phyloP scores from a whole-genome alignment of 1,140 invertebrate genomes.

The Druon quercuslanigerum region DNA sequence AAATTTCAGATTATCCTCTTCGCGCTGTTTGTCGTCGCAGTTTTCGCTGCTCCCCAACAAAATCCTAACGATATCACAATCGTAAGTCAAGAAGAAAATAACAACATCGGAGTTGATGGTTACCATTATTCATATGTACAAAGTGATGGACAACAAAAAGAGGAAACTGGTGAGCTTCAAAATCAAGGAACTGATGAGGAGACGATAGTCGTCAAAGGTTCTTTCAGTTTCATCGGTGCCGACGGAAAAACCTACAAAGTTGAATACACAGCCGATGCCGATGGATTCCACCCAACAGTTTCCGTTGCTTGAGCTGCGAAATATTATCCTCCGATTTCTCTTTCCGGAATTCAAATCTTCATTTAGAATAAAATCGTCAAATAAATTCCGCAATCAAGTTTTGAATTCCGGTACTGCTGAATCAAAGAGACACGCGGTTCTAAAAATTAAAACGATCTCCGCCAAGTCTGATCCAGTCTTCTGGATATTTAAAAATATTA shows the following conservation, averaged over 20 bases:
- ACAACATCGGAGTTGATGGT: slow-evolving; percentile 72
- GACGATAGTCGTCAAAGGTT: slow-evolving; percentile 66
- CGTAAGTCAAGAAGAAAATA: slow-evolving; percentile 69
- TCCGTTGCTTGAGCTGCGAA: slow-evolving; percentile 57
- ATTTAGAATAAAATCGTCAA: not conserved
- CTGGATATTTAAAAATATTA: slow-evolving; percentile 3
- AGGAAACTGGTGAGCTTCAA: slow-evolving; percentile 70
- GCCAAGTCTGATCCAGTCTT: slow-evolving; percentile 22
- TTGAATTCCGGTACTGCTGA: not conserved
- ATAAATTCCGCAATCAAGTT: not conserved
- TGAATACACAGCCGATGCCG: slow-evolving; percentile 70
- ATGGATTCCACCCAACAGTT: slow-evolving; percentile 69
- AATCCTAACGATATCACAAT: slow-evolving; percentile 70
- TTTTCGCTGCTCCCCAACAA: slow-evolving; percentile 62
- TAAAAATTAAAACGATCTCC: slow-evolving; percentile 14
- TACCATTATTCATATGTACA: slow-evolving; percentile 74
- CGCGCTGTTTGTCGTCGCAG: slow-evolving; percentile 53
- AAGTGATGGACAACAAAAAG: slow-evolving; percentile 72
- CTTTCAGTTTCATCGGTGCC: slow-evolving; percentile 66
- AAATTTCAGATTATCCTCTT: slow-evolving; percentile 61
- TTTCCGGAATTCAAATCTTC: not conserved
- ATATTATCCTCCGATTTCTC: not conserved
- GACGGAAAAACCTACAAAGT: slow-evolving; percentile 73
- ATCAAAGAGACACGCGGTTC: not conserved
- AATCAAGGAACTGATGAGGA: slow-evolving; percentile 72